Evolutionary conservation across 2,113 vertebrate species (phyloP), one percentile per base, ranked within the genome.

Genomic region (Rafetus swinhoei): DNA sequence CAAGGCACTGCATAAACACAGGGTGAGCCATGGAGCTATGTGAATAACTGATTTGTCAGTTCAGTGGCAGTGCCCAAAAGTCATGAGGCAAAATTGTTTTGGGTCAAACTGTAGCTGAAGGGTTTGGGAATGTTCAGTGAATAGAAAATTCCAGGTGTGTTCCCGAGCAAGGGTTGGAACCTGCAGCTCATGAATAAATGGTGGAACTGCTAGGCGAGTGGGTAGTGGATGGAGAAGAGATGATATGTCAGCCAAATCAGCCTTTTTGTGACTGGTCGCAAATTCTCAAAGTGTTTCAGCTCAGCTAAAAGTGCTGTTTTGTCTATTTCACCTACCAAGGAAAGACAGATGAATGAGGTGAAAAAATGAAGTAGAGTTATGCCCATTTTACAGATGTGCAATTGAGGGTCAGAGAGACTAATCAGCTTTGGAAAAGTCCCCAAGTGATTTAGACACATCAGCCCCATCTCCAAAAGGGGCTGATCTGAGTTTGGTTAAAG

Each of bases 341-440:
- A 0, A 56, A 84, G 12, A 29, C 1, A 80, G 16, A 69, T 86
- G 12, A 86, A 32, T 3, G 4, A 13, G 6, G 2, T 1, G 60
- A 80, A 3, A 80, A 77, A 69, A 32, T 72, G n/a, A 53, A 77
- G 5, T 29, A 81, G 0, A 53, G 35, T 3, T 3, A 7, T n/a
- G 0, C 5, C 2, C 1, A 9, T 82, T 29, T 39, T 82, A 52
- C 1, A 35, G 32, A 55, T 22, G 22, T 35, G 22, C 6, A 77
- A 22, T 29, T 74, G 55, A 93, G 93, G 0, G 0, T 6, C 5
- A 3, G 1, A 39, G 9, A 0, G 1, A 11, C 74, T 52, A 62
- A 93, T 72, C 35, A 72, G 18, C n/a, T 72, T 72, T 19, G 35
- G 65, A 72, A 45, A 76, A 45, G 74, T 50, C 21, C 3, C 39